phyloP scores from a whole-genome alignment of 2,113 vertebrate species.

The Xenopus borealis region DNA sequence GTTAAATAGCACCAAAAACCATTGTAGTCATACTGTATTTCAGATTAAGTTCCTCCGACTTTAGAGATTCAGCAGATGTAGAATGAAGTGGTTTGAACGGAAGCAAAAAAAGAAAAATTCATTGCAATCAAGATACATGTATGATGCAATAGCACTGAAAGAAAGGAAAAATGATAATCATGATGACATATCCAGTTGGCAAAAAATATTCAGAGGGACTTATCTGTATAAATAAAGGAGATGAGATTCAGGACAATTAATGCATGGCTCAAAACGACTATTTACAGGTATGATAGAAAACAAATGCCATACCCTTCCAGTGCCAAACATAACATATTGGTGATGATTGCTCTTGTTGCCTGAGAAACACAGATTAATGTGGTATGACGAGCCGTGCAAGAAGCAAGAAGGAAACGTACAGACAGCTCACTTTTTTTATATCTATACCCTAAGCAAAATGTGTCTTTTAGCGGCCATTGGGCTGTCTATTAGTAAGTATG shows the following conservation, averaged over 20 bases:
- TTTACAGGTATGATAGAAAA: constrained; percentile 51
- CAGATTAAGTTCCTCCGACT: neutral
- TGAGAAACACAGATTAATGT: constrained; percentile 50
- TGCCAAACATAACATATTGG: constrained; percentile 67
- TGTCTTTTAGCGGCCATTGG: constrained; percentile 61
- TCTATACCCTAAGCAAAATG: constrained; percentile 51
- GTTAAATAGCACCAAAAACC: neutral
- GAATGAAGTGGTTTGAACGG: neutral
- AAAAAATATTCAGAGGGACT: constrained; percentile 49
- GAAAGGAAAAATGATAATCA: constrained; percentile 59
- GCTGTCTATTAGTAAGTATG: constrained; percentile 64
- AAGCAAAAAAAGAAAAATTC: no score
- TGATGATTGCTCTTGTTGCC: constrained; percentile 51
- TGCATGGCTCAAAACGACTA: constrained; percentile 51
- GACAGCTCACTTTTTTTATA: constrained; percentile 53
- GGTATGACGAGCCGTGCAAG: constrained; percentile 50
- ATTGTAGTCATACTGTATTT: no score
- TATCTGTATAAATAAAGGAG: constrained; percentile 41
- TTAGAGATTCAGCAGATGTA: neutral
- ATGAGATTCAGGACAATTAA: constrained; percentile 50
- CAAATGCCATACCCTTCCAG: constrained; percentile 60
- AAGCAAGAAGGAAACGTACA: constrained; percentile 58
- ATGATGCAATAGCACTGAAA: no score
- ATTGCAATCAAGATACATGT: no score
- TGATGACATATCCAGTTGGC: constrained; percentile 63